Base-by-base conservation (phyloP, 2,113 vertebrate genomes). In the Xiphophorus couchianus region DNA sequence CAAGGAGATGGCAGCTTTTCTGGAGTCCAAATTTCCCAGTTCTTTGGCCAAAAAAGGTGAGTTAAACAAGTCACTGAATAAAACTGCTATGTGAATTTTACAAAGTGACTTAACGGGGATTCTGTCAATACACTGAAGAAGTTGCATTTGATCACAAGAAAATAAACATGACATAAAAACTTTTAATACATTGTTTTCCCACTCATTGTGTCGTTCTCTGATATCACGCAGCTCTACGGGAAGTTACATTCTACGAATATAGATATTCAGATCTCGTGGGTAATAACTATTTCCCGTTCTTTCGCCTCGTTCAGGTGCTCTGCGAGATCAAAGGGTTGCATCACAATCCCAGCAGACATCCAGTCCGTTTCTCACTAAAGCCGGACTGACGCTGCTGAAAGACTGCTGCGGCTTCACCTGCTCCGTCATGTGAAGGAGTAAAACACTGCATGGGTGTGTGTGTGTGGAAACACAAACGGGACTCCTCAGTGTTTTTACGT, bases 331-430 rank as follows among this genome's bases (percentile, higher is more conserved):
- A 66, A 93, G 84, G 60, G 71, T 92, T 88, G 91, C 83, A 3
- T 94, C 95, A 37, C 92, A 93, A 72, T 89, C 93, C 2, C 93
- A 94, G 86, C 94, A 94, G 86, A 93, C 93, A 0, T 90, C 96
- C 0, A 19, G 90, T 0, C 95, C 95, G 0, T 94, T 94, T 4
- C 1, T 95, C 84, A 91, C 90, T 37, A 96, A 96, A 88, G 96
- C 95, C 0, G 92, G 95, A 17, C 90, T 97, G 6, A 92, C 95
- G 0, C 89, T 96, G 35, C 93, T 97, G 70, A 96, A 94, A 65
- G 95, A 96, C 82, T 96, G 96, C 92, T 97, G 96, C 0, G 94
- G 96, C 77, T 94, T 96, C 91, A 95, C 94, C 89, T 97, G 96
- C 88, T 95, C 95, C 69, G 48, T 96, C 91, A 96, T 96, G 95